These are phyloP conservation scores for Orthochromis malagaraziensis DNA, from an alignment of 2,113 vertebrate genomes.

Conservation along the genomic window DNA sequence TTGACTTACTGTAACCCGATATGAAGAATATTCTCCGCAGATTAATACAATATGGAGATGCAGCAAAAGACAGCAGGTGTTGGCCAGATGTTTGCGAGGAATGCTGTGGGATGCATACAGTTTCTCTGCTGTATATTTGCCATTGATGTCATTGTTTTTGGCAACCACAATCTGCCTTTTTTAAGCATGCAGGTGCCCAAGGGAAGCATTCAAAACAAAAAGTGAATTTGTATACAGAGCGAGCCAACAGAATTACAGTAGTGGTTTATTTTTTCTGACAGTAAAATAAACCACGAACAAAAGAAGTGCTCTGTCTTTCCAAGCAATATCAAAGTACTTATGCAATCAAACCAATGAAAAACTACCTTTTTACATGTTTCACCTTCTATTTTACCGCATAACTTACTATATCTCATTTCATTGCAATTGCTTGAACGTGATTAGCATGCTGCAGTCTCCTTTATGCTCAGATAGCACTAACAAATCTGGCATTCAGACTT, in stretches of 20 bases:
- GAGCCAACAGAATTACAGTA: background rate
- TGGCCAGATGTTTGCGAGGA: constrained; percentile 18
- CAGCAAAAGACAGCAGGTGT: constrained; percentile 3
- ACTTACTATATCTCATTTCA: background rate
- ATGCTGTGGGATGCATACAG: background rate
- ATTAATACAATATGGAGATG: background rate
- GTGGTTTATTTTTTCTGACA: background rate
- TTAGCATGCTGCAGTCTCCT: background rate
- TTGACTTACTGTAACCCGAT: background rate
- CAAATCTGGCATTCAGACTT: background rate
- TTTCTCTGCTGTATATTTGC: background rate
- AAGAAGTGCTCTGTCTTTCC: background rate
- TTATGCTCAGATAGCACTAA: background rate
- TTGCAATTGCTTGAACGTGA: background rate
- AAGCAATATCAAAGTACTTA: background rate
- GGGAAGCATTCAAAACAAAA: background rate
- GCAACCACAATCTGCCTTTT: background rate
- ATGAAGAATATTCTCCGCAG: background rate
- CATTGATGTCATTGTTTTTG: background rate
- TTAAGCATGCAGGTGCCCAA: background rate
- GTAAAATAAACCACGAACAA: background rate
- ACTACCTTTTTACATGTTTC: background rate
- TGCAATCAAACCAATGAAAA: background rate
- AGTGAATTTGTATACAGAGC: background rate
- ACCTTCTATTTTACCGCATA: background rate